Conservation (phyloP, 2,797 vertebrate genomes). For the Protosalanx chinensis region DNA sequence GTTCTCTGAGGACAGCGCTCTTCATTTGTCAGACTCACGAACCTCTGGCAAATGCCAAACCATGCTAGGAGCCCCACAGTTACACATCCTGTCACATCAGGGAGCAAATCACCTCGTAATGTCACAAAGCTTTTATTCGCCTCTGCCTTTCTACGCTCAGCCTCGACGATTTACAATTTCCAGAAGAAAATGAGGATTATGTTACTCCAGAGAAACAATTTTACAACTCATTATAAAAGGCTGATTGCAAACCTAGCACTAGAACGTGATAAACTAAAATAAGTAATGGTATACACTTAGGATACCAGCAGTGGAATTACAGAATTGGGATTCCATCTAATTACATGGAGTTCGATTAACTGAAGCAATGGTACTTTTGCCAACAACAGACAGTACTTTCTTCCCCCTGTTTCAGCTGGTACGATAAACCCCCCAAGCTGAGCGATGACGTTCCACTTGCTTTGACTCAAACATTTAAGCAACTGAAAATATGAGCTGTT, state of each 20-base stretch:
- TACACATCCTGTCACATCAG: neutral
- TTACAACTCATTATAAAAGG: slow-evolving; percentile 4
- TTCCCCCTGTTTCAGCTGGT: no score
- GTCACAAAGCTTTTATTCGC: neutral
- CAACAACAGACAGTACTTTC: no score
- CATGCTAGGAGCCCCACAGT: neutral
- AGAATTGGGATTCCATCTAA: slow-evolving; percentile 9
- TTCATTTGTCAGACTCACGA: neutral
- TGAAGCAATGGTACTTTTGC: neutral
- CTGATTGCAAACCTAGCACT: neutral
- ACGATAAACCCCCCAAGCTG: no score
- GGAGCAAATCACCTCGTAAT: neutral
- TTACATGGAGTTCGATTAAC: neutral
- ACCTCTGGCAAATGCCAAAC: neutral
- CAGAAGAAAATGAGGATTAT: no score
- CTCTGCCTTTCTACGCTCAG: neutral
- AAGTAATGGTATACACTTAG: slow-evolving; percentile 25
- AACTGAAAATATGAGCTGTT: neutral
- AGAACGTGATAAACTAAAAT: neutral
- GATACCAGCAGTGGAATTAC: neutral
- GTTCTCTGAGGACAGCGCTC: no score
- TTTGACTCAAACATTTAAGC: neutral
- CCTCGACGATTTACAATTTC: neutral
- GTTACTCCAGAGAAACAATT: neutral
- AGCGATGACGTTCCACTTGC: no score